Conservation (phyloP, 2,888 invertebrate genomes). For the Beris morrisii region DNA sequence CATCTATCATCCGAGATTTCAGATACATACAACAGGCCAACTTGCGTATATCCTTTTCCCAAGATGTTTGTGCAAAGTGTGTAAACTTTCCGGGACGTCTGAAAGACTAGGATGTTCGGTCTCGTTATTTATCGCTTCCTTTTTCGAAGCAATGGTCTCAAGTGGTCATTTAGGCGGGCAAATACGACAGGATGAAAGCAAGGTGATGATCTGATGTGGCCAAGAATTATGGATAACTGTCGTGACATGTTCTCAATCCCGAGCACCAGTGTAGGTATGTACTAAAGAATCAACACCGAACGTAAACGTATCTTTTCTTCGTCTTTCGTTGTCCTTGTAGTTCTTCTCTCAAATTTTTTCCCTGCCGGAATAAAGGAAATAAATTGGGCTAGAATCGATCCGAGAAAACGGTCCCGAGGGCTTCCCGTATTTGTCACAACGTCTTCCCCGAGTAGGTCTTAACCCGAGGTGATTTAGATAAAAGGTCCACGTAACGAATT, state of each 20-base stretch:
- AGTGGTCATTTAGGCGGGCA: slow-evolving; percentile 1
- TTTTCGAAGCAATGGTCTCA: neutral
- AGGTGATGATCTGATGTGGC: slow-evolving; percentile 21
- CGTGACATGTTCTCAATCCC: slow-evolving; percentile 15
- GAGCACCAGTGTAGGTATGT: neutral
- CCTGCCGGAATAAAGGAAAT: neutral
- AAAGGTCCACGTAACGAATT: slow-evolving; percentile 20
- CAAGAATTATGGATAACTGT: slow-evolving; percentile 27
- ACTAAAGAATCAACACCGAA: neutral
- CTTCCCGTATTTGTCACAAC: slow-evolving; percentile 5
- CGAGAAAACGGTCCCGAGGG: neutral
- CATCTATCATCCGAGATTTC: slow-evolving; percentile 8
- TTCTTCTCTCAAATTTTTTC: neutral
- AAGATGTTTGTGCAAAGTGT: slow-evolving; percentile 20
- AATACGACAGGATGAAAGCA: neutral
- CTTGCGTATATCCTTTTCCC: neutral
- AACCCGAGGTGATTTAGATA: slow-evolving; percentile 20
- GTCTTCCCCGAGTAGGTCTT: slow-evolving; percentile 4
- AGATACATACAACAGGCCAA: too few species aligned
- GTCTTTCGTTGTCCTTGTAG: neutral
- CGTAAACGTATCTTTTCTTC: neutral
- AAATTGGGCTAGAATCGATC: slow-evolving; percentile 21
- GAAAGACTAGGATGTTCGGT: slow-evolving; percentile 8
- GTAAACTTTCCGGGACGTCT: neutral
- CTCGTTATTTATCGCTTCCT: slow-evolving; percentile 20